Percentiles rank a stretch among this genome's conserved stretches.
These are phyloP conservation scores for Hemiscyllium ocellatum DNA, from an alignment of 2,113 vertebrate species.

Conservation along the genomic window DNA sequence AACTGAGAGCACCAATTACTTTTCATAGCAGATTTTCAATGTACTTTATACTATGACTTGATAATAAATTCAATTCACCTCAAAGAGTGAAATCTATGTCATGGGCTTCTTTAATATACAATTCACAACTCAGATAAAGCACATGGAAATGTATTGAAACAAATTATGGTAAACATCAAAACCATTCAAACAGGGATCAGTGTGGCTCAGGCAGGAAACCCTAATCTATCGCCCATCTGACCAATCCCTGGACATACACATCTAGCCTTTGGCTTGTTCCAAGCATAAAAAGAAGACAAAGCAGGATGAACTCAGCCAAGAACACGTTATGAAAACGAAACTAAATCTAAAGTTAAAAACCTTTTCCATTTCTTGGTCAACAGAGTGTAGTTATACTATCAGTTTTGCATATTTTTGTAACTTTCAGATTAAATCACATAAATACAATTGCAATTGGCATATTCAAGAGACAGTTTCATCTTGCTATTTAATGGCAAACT, in stretches of 20 bases:
- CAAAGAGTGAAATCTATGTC: neutral
- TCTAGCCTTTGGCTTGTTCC: neutral
- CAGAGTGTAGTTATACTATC: neutral
- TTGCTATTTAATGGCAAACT: no score
- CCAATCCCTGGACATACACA: neutral
- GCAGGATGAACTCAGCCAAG: neutral
- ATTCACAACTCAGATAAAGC: neutral
- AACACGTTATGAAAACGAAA: neutral
- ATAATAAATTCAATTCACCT: neutral
- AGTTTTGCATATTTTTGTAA: neutral
- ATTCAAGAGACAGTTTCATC: no score
- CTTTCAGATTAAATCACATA: no score
- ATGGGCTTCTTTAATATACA: neutral
- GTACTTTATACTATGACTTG: neutral
- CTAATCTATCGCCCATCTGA: neutral
- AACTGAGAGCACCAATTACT: neutral
- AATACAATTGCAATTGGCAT: no score
- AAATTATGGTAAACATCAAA: neutral
- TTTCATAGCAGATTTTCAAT: neutral
- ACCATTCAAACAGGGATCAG: neutral
- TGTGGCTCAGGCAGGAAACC: neutral
- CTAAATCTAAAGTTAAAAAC: neutral
- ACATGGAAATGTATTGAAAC: neutral
- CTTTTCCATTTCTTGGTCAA: neutral
- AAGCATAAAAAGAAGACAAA: neutral